These are phyloP conservation scores for Trachymyrmex septentrionalis DNA, from an alignment of 1,140 invertebrate genomes.

Conservation along the genomic window DNA sequence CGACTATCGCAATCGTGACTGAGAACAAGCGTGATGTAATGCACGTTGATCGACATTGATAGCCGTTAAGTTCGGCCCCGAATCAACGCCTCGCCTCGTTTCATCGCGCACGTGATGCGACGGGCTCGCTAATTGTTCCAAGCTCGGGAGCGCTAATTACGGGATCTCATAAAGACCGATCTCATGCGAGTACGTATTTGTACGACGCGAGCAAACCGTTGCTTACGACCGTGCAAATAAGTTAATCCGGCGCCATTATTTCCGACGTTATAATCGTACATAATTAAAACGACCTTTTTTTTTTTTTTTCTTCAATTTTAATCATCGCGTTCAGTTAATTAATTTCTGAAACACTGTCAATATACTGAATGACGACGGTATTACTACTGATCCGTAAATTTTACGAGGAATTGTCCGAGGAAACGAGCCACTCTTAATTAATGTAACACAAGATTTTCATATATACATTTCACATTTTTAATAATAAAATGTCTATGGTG, in stretches of 20 bases:
- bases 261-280: background rate
- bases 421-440: too few relatives aligned
- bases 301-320: background rate
- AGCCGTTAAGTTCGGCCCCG: constrained; percentile 40
- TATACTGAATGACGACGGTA: too few relatives aligned
- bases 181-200: background rate
- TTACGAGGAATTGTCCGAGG: too few relatives aligned
- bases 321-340: background rate
- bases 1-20: background rate
- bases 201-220: background rate
- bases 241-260: background rate
- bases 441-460: too few relatives aligned
- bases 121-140: constrained; percentile 35
- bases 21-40: constrained; percentile 28
- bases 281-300: background rate
- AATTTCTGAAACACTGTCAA: too few relatives aligned
- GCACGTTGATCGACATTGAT: constrained; percentile 56
- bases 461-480: too few relatives aligned
- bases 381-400: too few relatives aligned
- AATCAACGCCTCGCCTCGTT: constrained; percentile 53
- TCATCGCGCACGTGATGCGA: constrained; percentile 52
- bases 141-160: background rate
- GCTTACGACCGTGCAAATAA: too few relatives aligned
- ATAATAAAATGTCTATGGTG: too few relatives aligned
- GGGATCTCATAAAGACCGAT: background rate